Conservation (phyloP, 2,888 invertebrate genomes). For the Caenorhabditis angaria region DNA sequence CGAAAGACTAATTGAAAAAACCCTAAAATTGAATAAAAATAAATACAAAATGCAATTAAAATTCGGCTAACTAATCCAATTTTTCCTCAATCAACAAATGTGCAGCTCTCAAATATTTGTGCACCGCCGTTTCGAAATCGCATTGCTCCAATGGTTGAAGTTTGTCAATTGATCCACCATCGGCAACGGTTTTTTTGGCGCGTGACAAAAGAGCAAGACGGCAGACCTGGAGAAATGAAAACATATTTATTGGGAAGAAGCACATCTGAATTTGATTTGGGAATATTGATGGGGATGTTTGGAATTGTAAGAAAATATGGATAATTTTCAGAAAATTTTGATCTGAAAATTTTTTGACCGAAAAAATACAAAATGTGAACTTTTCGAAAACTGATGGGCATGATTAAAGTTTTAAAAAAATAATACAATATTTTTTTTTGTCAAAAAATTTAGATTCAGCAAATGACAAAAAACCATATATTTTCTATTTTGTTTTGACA, state of each 20-base stretch:
- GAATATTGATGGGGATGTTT: neutral
- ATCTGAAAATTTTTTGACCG: too few relatives aligned
- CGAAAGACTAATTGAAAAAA: neutral
- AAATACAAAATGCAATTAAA: neutral
- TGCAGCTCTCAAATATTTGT: conserved; percentile 37
- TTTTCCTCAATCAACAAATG: conserved; percentile 34
- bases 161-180: conserved; percentile 30
- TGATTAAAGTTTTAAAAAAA: too few relatives aligned
- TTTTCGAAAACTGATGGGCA: too few relatives aligned
- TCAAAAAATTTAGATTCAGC: too few relatives aligned
- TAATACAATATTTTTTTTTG: too few relatives aligned
- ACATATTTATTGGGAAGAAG: neutral
- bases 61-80: conserved; percentile 18
- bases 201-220: conserved; percentile 53
- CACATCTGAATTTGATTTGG: neutral
- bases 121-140: conserved; percentile 41
- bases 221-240: conserved; percentile 46
- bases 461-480: too few relatives aligned
- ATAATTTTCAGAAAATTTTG: too few relatives aligned
- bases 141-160: conserved; percentile 31
- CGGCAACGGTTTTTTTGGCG: conserved; percentile 52
- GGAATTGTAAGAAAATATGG: too few relatives aligned
- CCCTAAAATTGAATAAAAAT: neutral
- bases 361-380: too few relatives aligned
- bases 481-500: too few relatives aligned